Percentiles rank a stretch among this genome's conserved stretches.
phyloP scores from a whole-genome alignment of 2,113 vertebrate species.

The Stercorarius parasiticus region DNA sequence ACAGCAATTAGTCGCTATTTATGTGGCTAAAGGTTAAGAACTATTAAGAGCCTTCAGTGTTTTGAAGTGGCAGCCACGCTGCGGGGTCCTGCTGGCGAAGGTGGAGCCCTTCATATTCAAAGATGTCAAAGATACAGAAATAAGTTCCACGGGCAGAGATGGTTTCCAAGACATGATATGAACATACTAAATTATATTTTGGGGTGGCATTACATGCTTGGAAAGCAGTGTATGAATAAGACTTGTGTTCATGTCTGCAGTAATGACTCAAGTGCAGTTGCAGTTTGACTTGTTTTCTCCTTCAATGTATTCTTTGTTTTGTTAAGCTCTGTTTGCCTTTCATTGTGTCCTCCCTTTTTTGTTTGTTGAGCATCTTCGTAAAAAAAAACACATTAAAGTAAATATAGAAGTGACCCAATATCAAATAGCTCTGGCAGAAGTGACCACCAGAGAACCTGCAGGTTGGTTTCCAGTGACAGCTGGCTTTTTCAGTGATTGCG shows the following conservation, averaged over 20 bases:
- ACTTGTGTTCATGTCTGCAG: neutral
- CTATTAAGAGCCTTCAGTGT: neutral
- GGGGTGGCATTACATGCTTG: neutral
- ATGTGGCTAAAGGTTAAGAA: neutral
- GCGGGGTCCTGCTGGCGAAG: neutral
- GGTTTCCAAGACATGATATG: neutral
- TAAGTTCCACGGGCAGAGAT: neutral
- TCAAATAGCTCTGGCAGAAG: neutral
- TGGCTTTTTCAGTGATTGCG: neutral
- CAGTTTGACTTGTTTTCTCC: constrained; percentile 21
- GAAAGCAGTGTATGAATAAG: neutral
- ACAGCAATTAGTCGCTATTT: neutral
- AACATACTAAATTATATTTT: neutral
- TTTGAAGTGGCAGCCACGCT: neutral
- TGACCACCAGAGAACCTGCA: neutral
- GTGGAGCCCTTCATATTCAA: neutral
- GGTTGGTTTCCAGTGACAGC: neutral
- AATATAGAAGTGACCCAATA: neutral
- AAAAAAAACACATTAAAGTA: neutral
- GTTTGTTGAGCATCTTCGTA: neutral
- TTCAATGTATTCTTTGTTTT: constrained; percentile 47
- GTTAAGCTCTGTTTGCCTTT: constrained; percentile 29
- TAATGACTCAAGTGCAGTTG: constrained; percentile 21
- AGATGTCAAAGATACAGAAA: neutral
- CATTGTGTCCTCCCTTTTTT: neutral